Evolutionary conservation across 2,113 vertebrate species (phyloP).

Genomic region (Herpailurus yagouaroundi): DNA sequence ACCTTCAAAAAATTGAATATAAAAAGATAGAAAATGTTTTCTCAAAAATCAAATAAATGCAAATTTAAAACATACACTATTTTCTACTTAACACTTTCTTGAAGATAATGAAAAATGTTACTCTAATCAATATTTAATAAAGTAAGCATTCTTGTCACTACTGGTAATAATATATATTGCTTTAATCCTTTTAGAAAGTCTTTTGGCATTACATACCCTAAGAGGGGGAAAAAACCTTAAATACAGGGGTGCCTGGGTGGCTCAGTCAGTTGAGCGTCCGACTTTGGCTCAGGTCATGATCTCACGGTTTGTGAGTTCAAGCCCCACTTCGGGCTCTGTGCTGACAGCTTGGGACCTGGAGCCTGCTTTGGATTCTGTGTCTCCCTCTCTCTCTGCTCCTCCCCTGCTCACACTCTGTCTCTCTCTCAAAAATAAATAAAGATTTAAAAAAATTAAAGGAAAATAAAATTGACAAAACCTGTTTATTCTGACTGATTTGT

Average conservation of each 20-base stretch:
- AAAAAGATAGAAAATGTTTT: neutral
- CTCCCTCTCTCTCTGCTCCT: too few species aligned
- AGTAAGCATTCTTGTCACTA: neutral
- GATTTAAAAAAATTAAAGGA: too few species aligned
- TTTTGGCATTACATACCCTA: neutral
- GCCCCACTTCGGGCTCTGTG: too few species aligned
- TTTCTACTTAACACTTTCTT: neutral
- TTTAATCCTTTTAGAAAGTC: neutral
- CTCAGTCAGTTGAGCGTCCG: too few species aligned
- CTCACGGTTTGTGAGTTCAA: too few species aligned
- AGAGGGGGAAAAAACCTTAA: neutral
- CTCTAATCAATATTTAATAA: neutral
- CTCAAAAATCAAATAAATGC: constrained; percentile 30
- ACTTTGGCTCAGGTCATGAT: too few species aligned
- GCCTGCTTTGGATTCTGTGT: too few species aligned
- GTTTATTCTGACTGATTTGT: too few species aligned
- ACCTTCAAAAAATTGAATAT: neutral
- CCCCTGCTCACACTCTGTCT: too few species aligned
- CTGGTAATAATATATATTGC: neutral
- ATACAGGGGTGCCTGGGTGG: neutral
- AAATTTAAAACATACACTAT: neutral
- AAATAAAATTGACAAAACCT: too few species aligned
- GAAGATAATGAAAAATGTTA: neutral
- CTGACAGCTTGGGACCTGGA: too few species aligned
- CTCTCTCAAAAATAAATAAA: too few species aligned